phyloP scores from a whole-genome alignment of 2,113 vertebrate species.

The Heliornis fulica region DNA sequence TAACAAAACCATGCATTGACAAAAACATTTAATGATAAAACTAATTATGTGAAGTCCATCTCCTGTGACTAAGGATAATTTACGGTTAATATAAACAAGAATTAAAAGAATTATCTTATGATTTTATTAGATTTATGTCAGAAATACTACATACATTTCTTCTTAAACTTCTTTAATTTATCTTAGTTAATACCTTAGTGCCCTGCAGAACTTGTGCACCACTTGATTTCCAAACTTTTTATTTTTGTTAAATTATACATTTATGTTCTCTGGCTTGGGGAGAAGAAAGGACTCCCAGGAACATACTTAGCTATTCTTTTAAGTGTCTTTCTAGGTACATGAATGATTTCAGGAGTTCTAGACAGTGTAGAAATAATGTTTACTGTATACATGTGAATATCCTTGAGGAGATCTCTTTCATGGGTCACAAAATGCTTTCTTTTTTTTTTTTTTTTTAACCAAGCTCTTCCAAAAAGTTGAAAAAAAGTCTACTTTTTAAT shows the following conservation, averaged over 20 bases:
- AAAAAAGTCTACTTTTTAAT: neutral
- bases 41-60: neutral
- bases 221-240: neutral
- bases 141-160: neutral
- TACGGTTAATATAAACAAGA: too few relatives aligned
- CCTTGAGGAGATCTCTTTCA: neutral
- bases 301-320: neutral
- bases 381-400: neutral
- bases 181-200: neutral
- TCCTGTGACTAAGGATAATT: neutral
- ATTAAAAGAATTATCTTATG: too few relatives aligned
- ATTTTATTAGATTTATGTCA: too few relatives aligned
- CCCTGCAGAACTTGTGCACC: neutral
- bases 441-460: neutral
- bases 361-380: neutral
- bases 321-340: neutral
- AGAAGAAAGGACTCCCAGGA: neutral
- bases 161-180: neutral
- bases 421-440: neutral
- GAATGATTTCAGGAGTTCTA: neutral
- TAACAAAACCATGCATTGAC: rapidly evolving
- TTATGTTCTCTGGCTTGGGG: neutral
- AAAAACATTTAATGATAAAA: neutral
- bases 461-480: neutral
- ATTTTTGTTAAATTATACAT: neutral